A percentile compares a stretch with the other conserved stretches of the same genome.
Conservation (phyloP, 2,113 vertebrate species). For the Falco punctatus region DNA sequence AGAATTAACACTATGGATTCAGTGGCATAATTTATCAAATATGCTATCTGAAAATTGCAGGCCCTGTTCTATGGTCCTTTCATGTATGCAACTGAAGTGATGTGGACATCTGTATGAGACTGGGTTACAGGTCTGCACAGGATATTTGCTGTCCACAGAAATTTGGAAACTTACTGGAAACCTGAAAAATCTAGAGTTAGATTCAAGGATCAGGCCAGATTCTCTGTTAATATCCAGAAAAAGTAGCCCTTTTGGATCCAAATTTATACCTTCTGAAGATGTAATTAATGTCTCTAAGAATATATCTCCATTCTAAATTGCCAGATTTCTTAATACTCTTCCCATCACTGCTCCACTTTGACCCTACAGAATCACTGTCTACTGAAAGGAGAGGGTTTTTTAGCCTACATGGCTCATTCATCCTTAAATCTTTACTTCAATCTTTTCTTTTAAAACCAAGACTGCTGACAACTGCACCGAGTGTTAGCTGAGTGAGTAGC, state of each 20-base stretch:
- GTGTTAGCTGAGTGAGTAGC: slow-evolving; percentile 38
- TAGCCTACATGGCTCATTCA: slow-evolving; percentile 52
- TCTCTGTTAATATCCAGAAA: neutral
- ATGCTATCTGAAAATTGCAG: slow-evolving; percentile 12
- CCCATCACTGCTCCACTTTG: slow-evolving; percentile 65
- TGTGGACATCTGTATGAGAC: neutral
- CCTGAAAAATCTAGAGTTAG: neutral
- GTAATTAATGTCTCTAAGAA: slow-evolving; percentile 54
- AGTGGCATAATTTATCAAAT: slow-evolving; percentile 21
- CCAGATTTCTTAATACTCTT: slow-evolving; percentile 75
- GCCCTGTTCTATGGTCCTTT: neutral
- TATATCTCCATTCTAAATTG: slow-evolving; percentile 69
- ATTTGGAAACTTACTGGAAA: neutral
- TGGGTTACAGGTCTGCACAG: neutral
- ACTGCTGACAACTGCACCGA: slow-evolving; percentile 57
- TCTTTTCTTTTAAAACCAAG: slow-evolving; percentile 47
- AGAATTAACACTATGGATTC: slow-evolving; percentile 47
- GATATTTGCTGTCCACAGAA: neutral
- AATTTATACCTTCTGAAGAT: slow-evolving; percentile 9
- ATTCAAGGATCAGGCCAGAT: neutral
- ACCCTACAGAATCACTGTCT: slow-evolving; percentile 43
- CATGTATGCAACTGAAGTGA: neutral
- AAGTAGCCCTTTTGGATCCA: neutral
- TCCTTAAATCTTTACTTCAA: slow-evolving; percentile 63
- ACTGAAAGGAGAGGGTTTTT: slow-evolving; percentile 61